Base-by-base conservation (phyloP, 2,888 invertebrate genomes). In the Drosophila greeni region DNA sequence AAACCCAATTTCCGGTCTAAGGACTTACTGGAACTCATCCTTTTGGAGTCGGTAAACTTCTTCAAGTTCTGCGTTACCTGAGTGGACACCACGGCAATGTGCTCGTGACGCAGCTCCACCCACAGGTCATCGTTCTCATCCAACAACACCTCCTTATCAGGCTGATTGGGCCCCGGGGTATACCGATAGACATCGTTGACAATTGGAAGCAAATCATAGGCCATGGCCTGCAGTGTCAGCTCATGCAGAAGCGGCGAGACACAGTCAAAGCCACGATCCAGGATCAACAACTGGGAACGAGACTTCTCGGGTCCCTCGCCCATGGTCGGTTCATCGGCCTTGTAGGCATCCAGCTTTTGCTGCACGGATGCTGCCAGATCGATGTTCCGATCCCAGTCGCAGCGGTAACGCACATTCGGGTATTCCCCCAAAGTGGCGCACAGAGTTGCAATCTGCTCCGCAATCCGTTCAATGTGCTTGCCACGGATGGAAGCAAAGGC, bases 301-400 rank as follows among this genome's bases (percentile, higher is more conserved):
- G 97, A 95, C 89, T 99, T 99, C 90, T 98, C 98, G 0, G 96
- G 96, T 1, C 97, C 99, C 90, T 99, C 99, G 23, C 99, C 99
- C 99, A 99, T 99, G 14, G 99, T 98, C 33, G 99, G 98, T 88
- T 99, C 99, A 88, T 99, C 99, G 14, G 99, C 98, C 92, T 99
- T 99, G 90, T 99, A 99, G 18, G 98, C 99, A 89, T 99, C 99
- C 85, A 99, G 91, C 88, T 99, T 99, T 88, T 99, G 99, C 88
- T 99, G 99, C 72, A 99, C 96, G 81, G 98, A 92, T 87, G 99
- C 98, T 3, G 99, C 98, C 76, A 99, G 91, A 88, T 99, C 99
- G 12, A 97, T 96, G 88, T 99, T 99, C 81, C 95, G 93, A 86
- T 99, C 98, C 92, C 96, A 98, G 88, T 99, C 99, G 87, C 97